Base-by-base conservation (phyloP, 2,113 vertebrate species). In the Gulo gulo region DNA sequence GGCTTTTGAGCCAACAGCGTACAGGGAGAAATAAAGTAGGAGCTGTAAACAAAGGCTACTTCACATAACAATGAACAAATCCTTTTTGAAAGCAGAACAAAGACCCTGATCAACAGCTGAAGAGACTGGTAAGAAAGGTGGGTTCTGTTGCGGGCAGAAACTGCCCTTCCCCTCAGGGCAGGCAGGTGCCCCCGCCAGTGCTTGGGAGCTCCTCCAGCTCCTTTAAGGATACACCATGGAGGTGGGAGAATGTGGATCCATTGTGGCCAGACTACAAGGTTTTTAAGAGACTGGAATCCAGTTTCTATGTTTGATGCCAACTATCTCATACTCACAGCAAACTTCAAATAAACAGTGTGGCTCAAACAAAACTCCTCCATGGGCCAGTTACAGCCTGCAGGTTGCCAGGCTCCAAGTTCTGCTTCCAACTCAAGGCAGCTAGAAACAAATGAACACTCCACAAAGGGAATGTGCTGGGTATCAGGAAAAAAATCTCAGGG, bases 161-260 rank as follows among this genome's bases (percentile, higher is more conserved):
- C 2, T 16, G 7, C 52, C 16, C 74, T 78, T 78, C 42, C 42
- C 42, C 42, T 29, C 59, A 26, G 47, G 11, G 21, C 45, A 67
- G 78, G 50, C 26, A 45, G 78, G 42, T 50, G 23, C 21, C 34
- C 31, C 21, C 20, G 23, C 6, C 2, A 2, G 10, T 34, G 26
- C 31, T 7, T 20, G 10, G 18, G 18, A 39, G 9, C 15, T 0
- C 23, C 6, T 1, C 1, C 20, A 5, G 12, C 3, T 24, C 65
- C 34, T 52, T 74, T 3, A 18, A 14, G n/a, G 18, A 14, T 5
- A 31, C 10, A 0, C 2, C 34, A 0, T 2, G 36, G 20, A 13
- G 1, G 0, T 0, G 26, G 23, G 55, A 76, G 29, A 73, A 65
- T 6, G 11, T 42, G 34, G 50, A 11, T 1, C 31, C 86, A 24